Base-by-base conservation (phyloP, 2,888 invertebrate genomes). In the Candidula unifasciata region DNA sequence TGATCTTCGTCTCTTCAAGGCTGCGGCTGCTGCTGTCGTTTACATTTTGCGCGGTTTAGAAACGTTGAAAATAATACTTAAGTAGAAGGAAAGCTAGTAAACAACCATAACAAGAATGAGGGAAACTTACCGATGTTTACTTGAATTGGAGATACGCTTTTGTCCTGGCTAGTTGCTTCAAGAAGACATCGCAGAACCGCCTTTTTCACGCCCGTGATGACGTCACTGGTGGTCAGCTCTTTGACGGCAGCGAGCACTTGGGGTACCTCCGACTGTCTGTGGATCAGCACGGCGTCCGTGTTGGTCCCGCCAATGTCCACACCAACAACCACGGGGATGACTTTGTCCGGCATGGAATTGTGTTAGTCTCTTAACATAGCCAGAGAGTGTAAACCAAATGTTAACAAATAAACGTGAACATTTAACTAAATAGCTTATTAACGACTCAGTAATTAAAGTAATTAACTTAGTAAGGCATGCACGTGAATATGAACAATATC, bases 291-390 rank as follows among this genome's bases (percentile, higher is more conserved):
- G 18, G 91, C 92, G 82, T 92, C 93, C 3, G 93, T 93, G 87
- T 93, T 93, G 18, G 93, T 93, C 10, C 93, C 93, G 3, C 93
- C 93, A 6, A 93, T 92, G 85, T 93, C 93, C 8, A 93, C 92
- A 24, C 93, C 92, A 6, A 92, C 86, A 0, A 91, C 87, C 30
- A 87, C 90, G 0, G 86, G 87, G 21, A 78, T 79, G 5, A 80
- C 68, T 18, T 16, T 60, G 0, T 21, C 21, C 0, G 84, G 10
- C 85, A 81, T 83, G 68, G 3, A 37, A 2, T 64, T 37, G 16
- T 8, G 16, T 68, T 16, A n/a, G 21, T 60, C 3, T 60, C 13
- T n/a, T 60, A 60, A 60, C 24, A 5, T 60, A 24, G 6, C 44
- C 44, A 44, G 44, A 44, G 44, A 44, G 8, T 10, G 44, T 44